Evolutionary conservation across 2,888 invertebrate species (phyloP), one percentile per base, ranked within the genome.

Genomic region (Eueremaeus valkanovi): DNA sequence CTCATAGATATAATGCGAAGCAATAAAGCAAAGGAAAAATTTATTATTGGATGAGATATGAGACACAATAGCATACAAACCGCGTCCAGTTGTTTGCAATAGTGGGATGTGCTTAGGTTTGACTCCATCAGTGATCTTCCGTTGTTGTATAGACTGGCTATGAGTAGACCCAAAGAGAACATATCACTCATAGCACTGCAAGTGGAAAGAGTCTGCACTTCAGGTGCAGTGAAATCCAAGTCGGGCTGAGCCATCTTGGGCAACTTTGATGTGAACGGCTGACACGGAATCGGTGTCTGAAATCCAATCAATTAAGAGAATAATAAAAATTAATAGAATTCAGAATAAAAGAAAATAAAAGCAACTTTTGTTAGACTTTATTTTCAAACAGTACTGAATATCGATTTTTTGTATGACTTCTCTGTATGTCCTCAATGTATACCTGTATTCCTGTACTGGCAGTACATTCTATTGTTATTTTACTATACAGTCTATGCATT

Each of bases 171-270:
- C 79, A 98, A 86, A 0, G 96, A 95, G 85, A 92, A 99, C 91
- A 98, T 96, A 84, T 99, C 98, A 80, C 95, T 95, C 63, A 92
- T 87, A 74, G 92, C 90, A 82, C 91, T 92, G 85, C 91, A 92
- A 72, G 88, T 87, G 33, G 92, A 91, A 80, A 88, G 88, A 33
- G 88, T 88, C 85, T 97, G 95, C 61, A 92, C 90, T 86, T 99
- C 98, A 0, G 98, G 98, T 73, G 98, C 97, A 90, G 87, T 81
- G 82, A 90, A 98, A 85, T 98, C 96, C 78, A 98, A 87, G 85
- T 93, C 92, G 0, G 97, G 95, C 84, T 99, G 98, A 8, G 91
- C 90, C 88, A 94, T 90, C 85, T 93, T 94, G 0, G 96, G 90
- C 76, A 91, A 86, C 82, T 94, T 90, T 78, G 92, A 90, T 55